phyloP scores from a whole-genome alignment of 2,113 vertebrate species.

The Petrocephalus microphthalmus region DNA sequence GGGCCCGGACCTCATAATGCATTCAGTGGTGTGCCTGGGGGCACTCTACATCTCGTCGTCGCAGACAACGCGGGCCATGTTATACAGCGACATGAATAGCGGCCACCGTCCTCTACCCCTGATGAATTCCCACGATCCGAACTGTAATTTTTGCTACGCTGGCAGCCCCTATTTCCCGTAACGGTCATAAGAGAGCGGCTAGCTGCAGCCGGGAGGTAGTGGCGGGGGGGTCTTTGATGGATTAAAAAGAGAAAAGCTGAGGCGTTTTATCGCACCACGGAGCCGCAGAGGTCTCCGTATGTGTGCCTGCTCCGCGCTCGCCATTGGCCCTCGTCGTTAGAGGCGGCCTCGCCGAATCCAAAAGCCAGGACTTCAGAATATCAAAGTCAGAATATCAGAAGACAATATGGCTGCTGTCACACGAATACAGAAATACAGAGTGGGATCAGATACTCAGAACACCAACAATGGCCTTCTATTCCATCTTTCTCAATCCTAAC shows the following conservation, averaged over 20 bases:
- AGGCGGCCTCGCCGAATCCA: neutral
- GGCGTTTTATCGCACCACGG: conserved; percentile 46
- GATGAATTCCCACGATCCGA: conserved; percentile 27
- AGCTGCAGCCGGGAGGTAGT: neutral
- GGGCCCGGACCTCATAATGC: conserved; percentile 36
- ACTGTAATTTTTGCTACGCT: conserved; percentile 23
- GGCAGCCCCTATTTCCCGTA: conserved; percentile 29
- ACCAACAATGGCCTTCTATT: neutral
- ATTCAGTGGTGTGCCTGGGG: conserved; percentile 34
- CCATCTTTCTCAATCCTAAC: neutral
- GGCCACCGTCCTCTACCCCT: conserved; percentile 24
- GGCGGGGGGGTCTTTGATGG: conserved; percentile 43
- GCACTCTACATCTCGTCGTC: conserved; percentile 28
- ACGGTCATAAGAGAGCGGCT: conserved; percentile 29
- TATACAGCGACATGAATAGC: conserved; percentile 17
- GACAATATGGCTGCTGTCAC: neutral
- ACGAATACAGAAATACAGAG: neutral
- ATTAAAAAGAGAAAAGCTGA: conserved; percentile 48
- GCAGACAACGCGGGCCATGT: conserved; percentile 29
- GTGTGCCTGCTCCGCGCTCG: neutral
- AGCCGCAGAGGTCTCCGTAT: conserved; percentile 29
- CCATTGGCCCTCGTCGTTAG: neutral
- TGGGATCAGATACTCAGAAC: neutral
- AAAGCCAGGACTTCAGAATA: neutral
- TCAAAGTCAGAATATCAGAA: neutral